phyloP scores from a whole-genome alignment of 2,797 vertebrate species.

The Amphiprion clarkii region DNA sequence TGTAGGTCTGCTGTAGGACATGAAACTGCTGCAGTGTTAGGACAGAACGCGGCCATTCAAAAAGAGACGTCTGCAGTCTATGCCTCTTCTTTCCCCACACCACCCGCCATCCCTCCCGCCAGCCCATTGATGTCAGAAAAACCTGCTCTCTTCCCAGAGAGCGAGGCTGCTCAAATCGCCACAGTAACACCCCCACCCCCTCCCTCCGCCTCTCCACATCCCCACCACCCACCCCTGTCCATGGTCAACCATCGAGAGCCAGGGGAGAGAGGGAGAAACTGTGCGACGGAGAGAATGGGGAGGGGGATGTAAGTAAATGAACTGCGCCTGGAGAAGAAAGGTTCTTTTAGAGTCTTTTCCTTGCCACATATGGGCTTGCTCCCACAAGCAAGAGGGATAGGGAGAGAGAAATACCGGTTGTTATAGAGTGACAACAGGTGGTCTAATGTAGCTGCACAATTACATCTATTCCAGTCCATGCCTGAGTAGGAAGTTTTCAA shows the following conservation, averaged over 20 bases:
- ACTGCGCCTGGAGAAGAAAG: conserved; percentile 80
- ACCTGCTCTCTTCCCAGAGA: conserved; percentile 85
- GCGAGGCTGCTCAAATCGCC: conserved; percentile 70
- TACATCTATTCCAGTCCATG: conserved; percentile 66
- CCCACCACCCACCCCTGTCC: conserved; percentile 16
- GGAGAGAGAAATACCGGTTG: conserved; percentile 57
- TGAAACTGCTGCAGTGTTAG: conserved; percentile 47
- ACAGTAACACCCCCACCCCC: conserved; percentile 58
- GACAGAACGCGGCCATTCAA: conserved; percentile 48
- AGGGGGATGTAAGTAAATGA: conserved; percentile 77
- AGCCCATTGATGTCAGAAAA: conserved; percentile 82
- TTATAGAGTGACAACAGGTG: conserved; percentile 75
- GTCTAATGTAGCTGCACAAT: conserved; percentile 70
- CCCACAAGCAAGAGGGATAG: conserved; percentile 69
- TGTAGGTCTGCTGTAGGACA: conserved; percentile 73
- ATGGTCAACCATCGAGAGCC: conserved; percentile 68
- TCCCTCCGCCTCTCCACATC: neutral
- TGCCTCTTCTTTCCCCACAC: conserved; percentile 53
- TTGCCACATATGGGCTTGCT: conserved; percentile 80
- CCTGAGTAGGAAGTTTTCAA: conserved; percentile 70
- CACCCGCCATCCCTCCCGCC: conserved; percentile 59
- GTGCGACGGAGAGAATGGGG: conserved; percentile 63
- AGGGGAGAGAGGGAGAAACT: conserved; percentile 65
- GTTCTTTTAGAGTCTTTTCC: conserved; percentile 75
- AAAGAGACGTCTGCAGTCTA: conserved; percentile 60